Base-by-base conservation (phyloP, 2,797 vertebrate genomes). In the Spinibarbus caldwelli region DNA sequence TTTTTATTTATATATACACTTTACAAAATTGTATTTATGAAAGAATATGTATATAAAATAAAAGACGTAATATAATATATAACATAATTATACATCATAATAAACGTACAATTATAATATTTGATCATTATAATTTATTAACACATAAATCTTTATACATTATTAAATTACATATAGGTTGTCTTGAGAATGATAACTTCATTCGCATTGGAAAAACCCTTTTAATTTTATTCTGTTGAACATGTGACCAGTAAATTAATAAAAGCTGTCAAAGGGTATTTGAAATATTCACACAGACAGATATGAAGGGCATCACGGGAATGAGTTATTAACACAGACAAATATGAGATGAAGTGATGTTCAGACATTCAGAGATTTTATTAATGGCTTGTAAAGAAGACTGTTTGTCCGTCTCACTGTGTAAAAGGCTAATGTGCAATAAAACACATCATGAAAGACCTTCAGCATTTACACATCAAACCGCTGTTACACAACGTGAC, bases 401-500 rank as follows among this genome's bases (percentile, higher is more conserved):
- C 43, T 64, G 57, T 64, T 79, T 79, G 77, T 79, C 57, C 26
- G 17, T 45, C 57, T 34, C 57, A 23, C 34, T 6, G 2, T 78
- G 67, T 62, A 80, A 38, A 59, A 45, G 66, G 59, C 57, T 79
- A 41, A 68, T 62, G 77, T 29, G 7, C 17, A 31, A 79, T 66
- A 79, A 64, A 79, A 47, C n/a, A 45, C 57, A 43, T 10, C 21
- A 47, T 62, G 54, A 85, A 34, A 71, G 38, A 79, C 66, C 76
- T 79, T 78, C 23, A 71, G 75, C 45, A 57, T 15, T 41, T 41
- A 70, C 14, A n/a, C 14, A 49, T 64, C 34, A 14, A 31, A 85
- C 79, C 15, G 71, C 89, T 92, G 83, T 90, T 87, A 92, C 88
- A 88, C 86, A 86, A 85, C 82, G 49, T 89, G 89, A 93, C 87